Base-by-base conservation (phyloP, 2,113 vertebrate species). In the Acinonyx jubatus region DNA sequence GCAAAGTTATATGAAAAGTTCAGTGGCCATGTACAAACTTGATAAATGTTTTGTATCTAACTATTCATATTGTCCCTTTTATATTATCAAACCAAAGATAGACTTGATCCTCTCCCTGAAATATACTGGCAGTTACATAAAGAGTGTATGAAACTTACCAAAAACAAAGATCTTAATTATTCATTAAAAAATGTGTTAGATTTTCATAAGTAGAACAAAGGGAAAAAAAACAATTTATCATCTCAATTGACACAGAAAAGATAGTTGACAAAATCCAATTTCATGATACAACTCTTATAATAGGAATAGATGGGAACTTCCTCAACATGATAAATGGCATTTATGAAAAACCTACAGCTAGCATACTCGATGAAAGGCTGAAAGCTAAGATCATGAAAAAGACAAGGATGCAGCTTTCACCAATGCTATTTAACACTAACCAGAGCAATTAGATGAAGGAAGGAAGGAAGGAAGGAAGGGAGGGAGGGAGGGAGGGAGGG, bases 31-130 rank as follows among this genome's bases (percentile, higher is more conserved):
- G 25, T 86, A 61, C 36, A 92, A 78, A 86, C 61, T 96, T 92
- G 27, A 27, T 96, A 95, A 80, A 61, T 63, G 23, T 73, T 95
- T 97, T 97, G 6, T 83, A n/a, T 18, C 11, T 91, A 45, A 55
- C n/a, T 74, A 38, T 10, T 80, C 18, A 81, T 65, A 63, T 61
- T 86, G 4, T 86, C 27, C 38, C 12, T 81, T 65, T 87, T 55
- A 69, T 41, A 66, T 89, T 89, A 69, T 63, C 41, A 90, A 66
- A 21, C n/a, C 45, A 88, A 83, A 78, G 41, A 23, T 68, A 96
- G n/a, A 65, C 63, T 81, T 86, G 48, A 55, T 95, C 16, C 4
- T 82, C 14, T 92, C 33, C 61, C 23, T 27, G 36, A 89, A 25
- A 73, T 65, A 92, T n/a, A 27, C 45, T 85, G 45, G 6, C n/a